These are phyloP conservation scores for Oscheius onirici DNA, from an alignment of 2,888 invertebrate species.

Conservation along the genomic window DNA sequence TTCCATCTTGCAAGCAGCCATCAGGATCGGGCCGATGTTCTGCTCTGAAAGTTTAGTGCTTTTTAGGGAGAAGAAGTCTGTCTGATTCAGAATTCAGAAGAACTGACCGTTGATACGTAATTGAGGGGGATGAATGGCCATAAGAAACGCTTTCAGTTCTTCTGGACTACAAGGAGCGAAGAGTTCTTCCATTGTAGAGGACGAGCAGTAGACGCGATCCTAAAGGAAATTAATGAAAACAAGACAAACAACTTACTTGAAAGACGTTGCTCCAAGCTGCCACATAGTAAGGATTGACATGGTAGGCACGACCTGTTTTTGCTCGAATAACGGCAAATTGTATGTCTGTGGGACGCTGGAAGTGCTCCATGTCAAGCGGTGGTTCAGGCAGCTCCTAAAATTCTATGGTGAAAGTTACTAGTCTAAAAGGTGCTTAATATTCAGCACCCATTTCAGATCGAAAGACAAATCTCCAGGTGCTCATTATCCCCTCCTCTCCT, in stretches of 20 bases:
- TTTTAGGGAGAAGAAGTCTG: no score
- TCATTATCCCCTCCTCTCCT: neutral
- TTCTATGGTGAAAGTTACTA: no score
- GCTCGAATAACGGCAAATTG: constrained; percentile 69
- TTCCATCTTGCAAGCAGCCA: constrained; percentile 71
- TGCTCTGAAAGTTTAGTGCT: constrained; percentile 66
- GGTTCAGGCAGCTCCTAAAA: constrained; percentile 69
- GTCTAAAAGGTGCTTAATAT: no score
- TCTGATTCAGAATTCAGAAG: neutral
- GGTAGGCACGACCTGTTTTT: constrained; percentile 69
- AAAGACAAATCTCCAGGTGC: neutral
- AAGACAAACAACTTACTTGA: constrained; percentile 44
- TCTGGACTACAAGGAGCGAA: constrained; percentile 70
- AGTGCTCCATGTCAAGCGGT: constrained; percentile 67
- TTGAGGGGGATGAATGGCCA: constrained; percentile 72
- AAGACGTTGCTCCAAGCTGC: constrained; percentile 71
- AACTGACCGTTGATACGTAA: constrained; percentile 69
- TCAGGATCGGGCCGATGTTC: constrained; percentile 69
- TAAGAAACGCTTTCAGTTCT: constrained; percentile 69
- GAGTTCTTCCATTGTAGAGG: constrained; percentile 62
- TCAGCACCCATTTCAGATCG: neutral
- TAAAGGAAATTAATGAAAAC: constrained; percentile 10
- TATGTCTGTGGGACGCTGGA: constrained; percentile 64
- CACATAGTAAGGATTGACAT: constrained; percentile 70
- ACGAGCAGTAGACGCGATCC: constrained; percentile 49